These are phyloP conservation scores for Piaya cayana DNA, from an alignment of 2,113 vertebrate genomes.

Conservation along the genomic window DNA sequence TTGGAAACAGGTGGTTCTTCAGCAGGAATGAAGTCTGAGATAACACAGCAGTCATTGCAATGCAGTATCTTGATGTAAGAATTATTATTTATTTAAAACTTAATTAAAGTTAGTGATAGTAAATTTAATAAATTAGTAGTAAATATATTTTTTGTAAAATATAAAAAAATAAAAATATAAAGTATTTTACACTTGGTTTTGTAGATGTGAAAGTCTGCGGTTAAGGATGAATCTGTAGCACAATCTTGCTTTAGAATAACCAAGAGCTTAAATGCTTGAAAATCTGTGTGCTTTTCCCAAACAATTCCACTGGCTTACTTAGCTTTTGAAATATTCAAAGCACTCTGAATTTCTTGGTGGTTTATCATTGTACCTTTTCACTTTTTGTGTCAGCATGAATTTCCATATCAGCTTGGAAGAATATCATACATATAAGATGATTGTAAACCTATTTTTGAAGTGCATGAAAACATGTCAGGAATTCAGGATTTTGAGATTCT, in stretches of 20 bases:
- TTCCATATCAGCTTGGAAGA: not conserved
- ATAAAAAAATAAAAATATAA: not conserved
- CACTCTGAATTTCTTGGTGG: not conserved
- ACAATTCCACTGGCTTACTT: not conserved
- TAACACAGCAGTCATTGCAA: not conserved
- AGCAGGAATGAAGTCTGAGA: not conserved
- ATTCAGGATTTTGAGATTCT: not conserved
- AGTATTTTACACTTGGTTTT: not conserved
- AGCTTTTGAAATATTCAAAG: not conserved
- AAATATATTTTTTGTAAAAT: not conserved
- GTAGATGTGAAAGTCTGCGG: not conserved
- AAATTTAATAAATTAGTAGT: not conserved
- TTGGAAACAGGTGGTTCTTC: not conserved
- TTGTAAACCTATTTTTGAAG: not conserved
- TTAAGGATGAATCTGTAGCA: not conserved
- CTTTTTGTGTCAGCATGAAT: not conserved
- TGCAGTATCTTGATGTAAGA: not conserved
- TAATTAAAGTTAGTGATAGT: not conserved
- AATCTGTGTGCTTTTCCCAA: not conserved
- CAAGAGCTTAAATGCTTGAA: not conserved
- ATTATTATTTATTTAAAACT: not conserved
- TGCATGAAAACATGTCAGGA: not conserved
- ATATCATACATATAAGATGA: not conserved
- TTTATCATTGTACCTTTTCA: not conserved
- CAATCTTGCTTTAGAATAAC: not conserved